A percentile compares a stretch with the other conserved stretches of the same genome.
phyloP scores from a whole-genome alignment of 2,113 vertebrate genomes.

The Quiscalus mexicanus region DNA sequence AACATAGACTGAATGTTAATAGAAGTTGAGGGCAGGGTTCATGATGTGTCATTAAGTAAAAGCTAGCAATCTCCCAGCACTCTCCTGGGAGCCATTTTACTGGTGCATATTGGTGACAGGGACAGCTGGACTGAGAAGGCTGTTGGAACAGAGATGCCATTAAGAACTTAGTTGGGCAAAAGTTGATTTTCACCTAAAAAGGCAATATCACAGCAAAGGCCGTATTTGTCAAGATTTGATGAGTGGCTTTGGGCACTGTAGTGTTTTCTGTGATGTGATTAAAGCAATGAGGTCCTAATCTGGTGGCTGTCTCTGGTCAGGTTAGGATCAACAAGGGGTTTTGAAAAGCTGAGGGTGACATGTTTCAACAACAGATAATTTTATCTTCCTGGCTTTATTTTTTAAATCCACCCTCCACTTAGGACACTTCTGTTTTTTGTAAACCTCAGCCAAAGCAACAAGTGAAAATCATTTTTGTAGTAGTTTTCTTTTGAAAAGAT shows the following conservation, averaged over 20 bases:
- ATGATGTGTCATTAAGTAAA: constrained; percentile 37
- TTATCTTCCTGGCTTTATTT: neutral
- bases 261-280: neutral
- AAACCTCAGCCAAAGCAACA: constrained; percentile 3
- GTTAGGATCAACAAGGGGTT: neutral
- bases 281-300: neutral
- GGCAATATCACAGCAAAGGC: neutral
- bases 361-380: neutral
- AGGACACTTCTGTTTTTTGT: neutral
- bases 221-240: neutral
- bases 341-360: neutral
- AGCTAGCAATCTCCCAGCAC: constrained; percentile 20
- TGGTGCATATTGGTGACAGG: neutral
- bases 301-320: neutral
- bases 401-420: neutral
- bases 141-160: neutral
- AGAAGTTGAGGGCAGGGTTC: constrained; percentile 37
- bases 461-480: constrained; percentile 8
- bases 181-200: constrained; percentile 4
- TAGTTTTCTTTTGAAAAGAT: constrained; percentile 14
- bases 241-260: neutral
- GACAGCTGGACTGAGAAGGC: constrained; percentile 12
- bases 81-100: constrained; percentile 5
- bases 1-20: constrained; percentile 61
- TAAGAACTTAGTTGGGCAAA: neutral